phyloP scores from a whole-genome alignment of 2,113 vertebrate species.

The Pelmatolapia mariae region DNA sequence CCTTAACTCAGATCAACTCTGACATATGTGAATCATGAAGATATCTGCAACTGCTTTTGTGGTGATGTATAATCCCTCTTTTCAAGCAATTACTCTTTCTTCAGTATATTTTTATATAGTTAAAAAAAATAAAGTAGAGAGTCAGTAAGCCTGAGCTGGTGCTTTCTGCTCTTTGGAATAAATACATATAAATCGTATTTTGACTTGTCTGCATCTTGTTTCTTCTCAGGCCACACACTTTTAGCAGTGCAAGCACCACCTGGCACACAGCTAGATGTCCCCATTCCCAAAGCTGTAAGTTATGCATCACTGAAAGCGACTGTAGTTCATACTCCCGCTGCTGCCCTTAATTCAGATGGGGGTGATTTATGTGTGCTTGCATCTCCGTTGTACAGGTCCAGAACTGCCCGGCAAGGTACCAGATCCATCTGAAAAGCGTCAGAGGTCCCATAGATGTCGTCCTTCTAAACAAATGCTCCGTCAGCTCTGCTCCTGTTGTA shows the following conservation, averaged over 20 bases:
- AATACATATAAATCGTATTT: background rate
- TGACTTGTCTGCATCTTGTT: background rate
- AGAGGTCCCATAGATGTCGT: slow-evolving; percentile 88
- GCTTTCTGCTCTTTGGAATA: background rate
- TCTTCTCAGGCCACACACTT: slow-evolving; percentile 81
- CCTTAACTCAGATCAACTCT: slow-evolving; percentile 85
- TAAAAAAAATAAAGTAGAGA: background rate
- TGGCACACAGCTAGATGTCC: slow-evolving; percentile 89
- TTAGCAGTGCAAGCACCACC: slow-evolving; percentile 85
- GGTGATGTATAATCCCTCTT: slow-evolving; percentile 66
- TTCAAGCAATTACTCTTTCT: background rate
- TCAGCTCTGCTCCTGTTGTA: slow-evolving; percentile 79
- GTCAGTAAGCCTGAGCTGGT: background rate
- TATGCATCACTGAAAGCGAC: background rate
- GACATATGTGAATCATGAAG: slow-evolving; percentile 88
- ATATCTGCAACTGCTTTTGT: slow-evolving; percentile 91
- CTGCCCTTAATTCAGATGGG: background rate
- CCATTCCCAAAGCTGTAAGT: slow-evolving; percentile 89
- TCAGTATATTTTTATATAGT: background rate
- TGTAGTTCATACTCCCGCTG: background rate
- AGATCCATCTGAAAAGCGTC: slow-evolving; percentile 90
- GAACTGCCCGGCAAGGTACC: slow-evolving; percentile 87
- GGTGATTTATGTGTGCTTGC: background rate
- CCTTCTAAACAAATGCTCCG: slow-evolving; percentile 86
- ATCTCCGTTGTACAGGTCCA: slow-evolving; percentile 65